Evolutionary conservation across 2,888 invertebrate genomes (phyloP).

Genomic region (Dynastes hyllus): DNA sequence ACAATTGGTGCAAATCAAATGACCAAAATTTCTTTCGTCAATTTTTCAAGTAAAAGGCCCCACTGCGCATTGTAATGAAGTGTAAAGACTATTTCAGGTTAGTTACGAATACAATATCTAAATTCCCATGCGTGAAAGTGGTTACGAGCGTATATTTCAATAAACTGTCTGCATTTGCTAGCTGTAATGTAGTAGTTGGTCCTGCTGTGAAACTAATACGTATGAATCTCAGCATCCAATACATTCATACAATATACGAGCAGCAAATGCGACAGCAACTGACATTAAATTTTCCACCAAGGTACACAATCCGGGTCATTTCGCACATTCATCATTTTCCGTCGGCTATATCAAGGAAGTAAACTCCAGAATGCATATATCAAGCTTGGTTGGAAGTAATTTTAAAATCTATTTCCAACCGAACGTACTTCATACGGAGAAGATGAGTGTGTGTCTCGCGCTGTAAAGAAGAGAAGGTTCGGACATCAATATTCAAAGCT

Average conservation of each 20-base stretch:
- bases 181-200: too few relatives aligned
- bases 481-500: conserved; percentile 71
- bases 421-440: conserved; percentile 63
- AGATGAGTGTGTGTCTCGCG: conserved; percentile 62
- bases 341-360: conserved; percentile 25
- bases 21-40: too few relatives aligned
- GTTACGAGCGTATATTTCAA: too few relatives aligned
- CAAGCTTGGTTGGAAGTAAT: conserved; percentile 60
- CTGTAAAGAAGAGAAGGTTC: conserved; percentile 53
- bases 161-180: too few relatives aligned
- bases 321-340: conserved; percentile 24
- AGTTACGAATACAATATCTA: background rate
- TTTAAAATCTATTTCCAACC: conserved; percentile 67
- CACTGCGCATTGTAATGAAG: too few relatives aligned
- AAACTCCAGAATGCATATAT: conserved; percentile 58
- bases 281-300: conserved; percentile 25
- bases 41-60: too few relatives aligned
- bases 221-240: background rate
- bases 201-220: too few relatives aligned
- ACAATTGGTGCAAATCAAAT: too few relatives aligned
- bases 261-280: conserved; percentile 14
- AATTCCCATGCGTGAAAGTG: too few relatives aligned
- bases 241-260: conserved; percentile 3
- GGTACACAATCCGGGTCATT: conserved; percentile 13
- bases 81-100: background rate